Evolutionary conservation across 2,888 invertebrate species (phyloP).

Genomic region (Clepsis dumicolana): DNA sequence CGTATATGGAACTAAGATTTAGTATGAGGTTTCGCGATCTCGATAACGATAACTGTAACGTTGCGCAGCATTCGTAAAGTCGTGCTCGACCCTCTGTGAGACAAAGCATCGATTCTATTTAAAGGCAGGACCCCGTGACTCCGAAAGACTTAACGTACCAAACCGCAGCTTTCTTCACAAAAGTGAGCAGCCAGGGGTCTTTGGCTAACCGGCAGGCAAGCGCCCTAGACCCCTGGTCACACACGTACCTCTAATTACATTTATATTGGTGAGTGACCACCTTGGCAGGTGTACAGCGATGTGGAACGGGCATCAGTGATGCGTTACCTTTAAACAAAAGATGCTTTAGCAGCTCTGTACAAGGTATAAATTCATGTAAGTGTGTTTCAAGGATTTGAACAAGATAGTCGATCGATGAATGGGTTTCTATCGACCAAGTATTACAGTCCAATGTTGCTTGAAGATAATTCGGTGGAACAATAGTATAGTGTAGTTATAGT

Average conservation of each 20-base stretch:
- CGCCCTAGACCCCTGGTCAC: conserved; percentile 19
- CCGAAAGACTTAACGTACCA: conserved; percentile 46
- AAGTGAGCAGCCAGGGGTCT: conserved; percentile 19
- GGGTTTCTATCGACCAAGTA: conserved; percentile 61
- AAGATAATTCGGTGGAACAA: conserved; percentile 63
- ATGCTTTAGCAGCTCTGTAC: not conserved
- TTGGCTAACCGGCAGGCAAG: not conserved
- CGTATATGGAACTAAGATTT: no score
- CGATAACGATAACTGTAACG: no score
- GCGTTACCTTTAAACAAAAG: conserved; percentile 51
- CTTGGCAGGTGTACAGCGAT: conserved; percentile 75
- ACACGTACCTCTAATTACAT: conserved; percentile 74
- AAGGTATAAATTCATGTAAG: conserved; percentile 49
- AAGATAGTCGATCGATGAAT: conserved; percentile 62
- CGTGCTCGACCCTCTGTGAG: not conserved
- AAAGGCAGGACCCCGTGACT: not conserved
- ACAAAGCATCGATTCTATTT: conserved; percentile 1
- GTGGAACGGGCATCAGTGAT: conserved; percentile 76
- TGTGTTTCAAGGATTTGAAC: conserved; percentile 61
- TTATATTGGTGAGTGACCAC: conserved; percentile 82
- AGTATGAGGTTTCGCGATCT: no score
- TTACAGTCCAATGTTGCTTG: conserved; percentile 64
- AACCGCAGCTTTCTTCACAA: conserved; percentile 72
- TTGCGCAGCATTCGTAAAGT: no score
- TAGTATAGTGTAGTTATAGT: conserved; percentile 52